Percentiles rank a stretch among this genome's conserved stretches.
Conservation (phyloP, 1,140 invertebrate genomes). For the Drosophila trapezifrons region DNA sequence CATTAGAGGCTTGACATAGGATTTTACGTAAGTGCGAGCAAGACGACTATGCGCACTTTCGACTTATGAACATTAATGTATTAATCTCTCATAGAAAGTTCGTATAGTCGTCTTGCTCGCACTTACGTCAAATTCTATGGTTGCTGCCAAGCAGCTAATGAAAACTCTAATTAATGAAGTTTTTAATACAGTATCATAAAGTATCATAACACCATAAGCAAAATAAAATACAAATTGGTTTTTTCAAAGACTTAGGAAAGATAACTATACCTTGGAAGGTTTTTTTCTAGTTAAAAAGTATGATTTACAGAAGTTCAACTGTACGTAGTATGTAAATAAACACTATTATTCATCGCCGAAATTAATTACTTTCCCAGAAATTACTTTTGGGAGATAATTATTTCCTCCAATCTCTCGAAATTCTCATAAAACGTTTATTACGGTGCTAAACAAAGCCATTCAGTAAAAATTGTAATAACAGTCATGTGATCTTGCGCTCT, state of each 20-base stretch:
- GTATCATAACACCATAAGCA: too few species aligned
- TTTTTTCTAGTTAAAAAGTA: not conserved
- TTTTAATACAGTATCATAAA: too few species aligned
- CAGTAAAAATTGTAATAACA: slow-evolving; percentile 1
- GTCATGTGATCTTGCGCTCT: slow-evolving; percentile 10
- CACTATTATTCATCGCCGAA: not conserved
- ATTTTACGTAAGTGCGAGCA: too few species aligned
- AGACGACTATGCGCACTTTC: too few species aligned
- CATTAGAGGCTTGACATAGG: too few species aligned
- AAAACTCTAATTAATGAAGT: too few species aligned
- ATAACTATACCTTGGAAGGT: too few species aligned
- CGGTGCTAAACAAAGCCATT: not conserved
- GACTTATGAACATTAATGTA: too few species aligned
- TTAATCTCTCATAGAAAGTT: too few species aligned
- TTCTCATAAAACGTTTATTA: slow-evolving; percentile 5
- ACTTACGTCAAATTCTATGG: too few species aligned
- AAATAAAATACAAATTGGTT: not conserved
- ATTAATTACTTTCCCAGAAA: not conserved
- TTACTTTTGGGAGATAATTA: not conserved
- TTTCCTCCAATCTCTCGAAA: not conserved
- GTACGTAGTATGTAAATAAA: not conserved
- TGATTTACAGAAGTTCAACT: not conserved
- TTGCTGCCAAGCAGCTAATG: too few species aligned
- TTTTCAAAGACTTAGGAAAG: not conserved
- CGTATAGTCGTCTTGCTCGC: too few species aligned